Percentiles rank a stretch among this genome's conserved stretches.
Evolutionary conservation across 2,113 vertebrate genomes (phyloP).

Genomic region (Ursus arctos): DNA sequence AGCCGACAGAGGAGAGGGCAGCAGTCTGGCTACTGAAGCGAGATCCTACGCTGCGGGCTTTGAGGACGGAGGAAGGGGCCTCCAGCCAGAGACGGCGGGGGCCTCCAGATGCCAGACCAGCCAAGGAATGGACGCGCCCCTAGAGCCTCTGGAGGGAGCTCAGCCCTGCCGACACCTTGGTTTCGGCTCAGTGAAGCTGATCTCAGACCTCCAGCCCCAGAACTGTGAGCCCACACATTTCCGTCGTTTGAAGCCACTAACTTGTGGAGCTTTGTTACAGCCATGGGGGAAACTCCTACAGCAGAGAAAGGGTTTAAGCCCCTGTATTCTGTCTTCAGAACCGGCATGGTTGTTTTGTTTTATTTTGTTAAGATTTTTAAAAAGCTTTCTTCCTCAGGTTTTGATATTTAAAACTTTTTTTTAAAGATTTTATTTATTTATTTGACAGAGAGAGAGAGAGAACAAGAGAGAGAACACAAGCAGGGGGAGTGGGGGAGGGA

Average conservation of each 20-base stretch:
- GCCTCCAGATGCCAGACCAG: not conserved
- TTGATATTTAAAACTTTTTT: not conserved
- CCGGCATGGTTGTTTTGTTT: not conserved
- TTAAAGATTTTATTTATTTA: no score
- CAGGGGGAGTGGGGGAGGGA: no score
- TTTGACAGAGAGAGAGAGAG: no score
- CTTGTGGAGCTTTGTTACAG: no score
- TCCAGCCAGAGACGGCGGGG: no score
- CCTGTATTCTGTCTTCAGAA: not conserved
- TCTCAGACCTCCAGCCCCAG: not conserved
- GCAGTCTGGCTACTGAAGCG: not conserved
- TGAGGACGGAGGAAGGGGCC: not conserved
- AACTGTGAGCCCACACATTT: not conserved
- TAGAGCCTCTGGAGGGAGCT: not conserved
- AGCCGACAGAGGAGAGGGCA: not conserved
- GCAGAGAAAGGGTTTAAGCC: not conserved
- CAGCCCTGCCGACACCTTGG: not conserved
- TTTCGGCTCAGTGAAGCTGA: not conserved
- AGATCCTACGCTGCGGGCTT: accelerated
- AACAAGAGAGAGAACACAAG: no score
- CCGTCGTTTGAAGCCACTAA: not conserved
- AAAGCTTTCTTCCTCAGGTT: not conserved
- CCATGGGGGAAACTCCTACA: no score
- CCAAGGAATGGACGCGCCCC: not conserved
- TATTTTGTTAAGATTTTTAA: not conserved